A percentile compares a stretch with the other conserved stretches of the same genome.
These are phyloP conservation scores for Caradrina clavipalpis DNA, from an alignment of 2,888 invertebrate species.

Conservation along the genomic window DNA sequence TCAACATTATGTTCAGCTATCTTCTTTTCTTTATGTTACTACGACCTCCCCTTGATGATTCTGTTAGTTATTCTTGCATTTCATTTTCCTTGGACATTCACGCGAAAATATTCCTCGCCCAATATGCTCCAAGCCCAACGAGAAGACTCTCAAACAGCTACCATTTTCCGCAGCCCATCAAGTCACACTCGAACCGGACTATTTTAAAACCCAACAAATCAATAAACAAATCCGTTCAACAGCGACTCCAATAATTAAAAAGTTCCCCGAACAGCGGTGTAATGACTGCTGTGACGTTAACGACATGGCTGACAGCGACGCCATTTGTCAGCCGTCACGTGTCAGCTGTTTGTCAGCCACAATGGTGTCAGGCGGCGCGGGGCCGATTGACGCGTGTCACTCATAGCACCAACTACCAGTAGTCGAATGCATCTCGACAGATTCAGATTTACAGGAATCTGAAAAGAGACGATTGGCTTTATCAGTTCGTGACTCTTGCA, in stretches of 20 bases:
- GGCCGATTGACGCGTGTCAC: conserved; percentile 84
- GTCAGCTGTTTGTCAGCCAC: conserved; percentile 81
- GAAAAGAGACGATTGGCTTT: conserved; percentile 1
- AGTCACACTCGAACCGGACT: conserved; percentile 44
- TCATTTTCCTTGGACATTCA: background rate
- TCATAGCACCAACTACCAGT: conserved; percentile 57
- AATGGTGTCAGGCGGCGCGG: conserved; percentile 85
- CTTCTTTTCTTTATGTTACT: background rate
- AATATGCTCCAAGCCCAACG: background rate
- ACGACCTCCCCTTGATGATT: no score
- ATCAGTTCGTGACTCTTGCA: conserved; percentile 10
- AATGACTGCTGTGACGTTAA: conserved; percentile 81
- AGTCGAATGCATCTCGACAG: conserved; percentile 56
- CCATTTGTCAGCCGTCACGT: conserved; percentile 84
- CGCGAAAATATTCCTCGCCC: no score
- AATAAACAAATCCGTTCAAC: conserved; percentile 58
- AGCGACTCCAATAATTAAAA: conserved; percentile 76
- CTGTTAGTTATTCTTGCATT: background rate
- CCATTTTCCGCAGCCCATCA: conserved; percentile 40
- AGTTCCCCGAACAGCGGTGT: conserved; percentile 78
- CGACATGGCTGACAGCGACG: conserved; percentile 74
- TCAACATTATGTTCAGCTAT: background rate
- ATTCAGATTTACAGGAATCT: conserved; percentile 1
- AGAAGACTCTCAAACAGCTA: background rate
- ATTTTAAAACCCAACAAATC: conserved; percentile 58